Conservation (phyloP, 2,888 invertebrate genomes). For the Sphecodes monilicornis region DNA sequence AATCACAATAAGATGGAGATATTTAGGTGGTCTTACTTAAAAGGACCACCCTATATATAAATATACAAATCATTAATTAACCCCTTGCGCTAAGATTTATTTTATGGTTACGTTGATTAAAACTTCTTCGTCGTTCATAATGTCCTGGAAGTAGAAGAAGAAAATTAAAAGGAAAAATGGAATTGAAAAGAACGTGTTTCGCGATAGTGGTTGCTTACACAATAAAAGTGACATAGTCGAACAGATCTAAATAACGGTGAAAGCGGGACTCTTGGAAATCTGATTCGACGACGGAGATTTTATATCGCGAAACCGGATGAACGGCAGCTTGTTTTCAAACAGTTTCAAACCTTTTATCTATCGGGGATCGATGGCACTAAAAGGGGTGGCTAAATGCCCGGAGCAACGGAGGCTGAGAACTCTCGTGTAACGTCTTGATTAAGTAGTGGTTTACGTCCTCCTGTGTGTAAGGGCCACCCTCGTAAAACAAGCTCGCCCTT, state of each 20-base stretch:
- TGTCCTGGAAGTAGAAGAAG: too few species aligned
- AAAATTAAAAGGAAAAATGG: background rate
- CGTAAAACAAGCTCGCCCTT: constrained; percentile 62
- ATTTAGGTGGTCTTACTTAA: too few species aligned
- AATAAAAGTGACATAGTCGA: background rate
- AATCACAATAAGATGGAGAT: too few species aligned
- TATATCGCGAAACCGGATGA: constrained; percentile 13
- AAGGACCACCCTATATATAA: too few species aligned
- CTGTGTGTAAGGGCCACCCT: constrained; percentile 60
- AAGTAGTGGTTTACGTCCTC: constrained; percentile 79
- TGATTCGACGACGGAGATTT: constrained; percentile 10
- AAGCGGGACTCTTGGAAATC: background rate
- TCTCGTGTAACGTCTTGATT: constrained; percentile 79
- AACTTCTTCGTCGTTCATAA: background rate
- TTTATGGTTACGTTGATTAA: background rate
- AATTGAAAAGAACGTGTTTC: background rate
- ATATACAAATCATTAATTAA: too few species aligned
- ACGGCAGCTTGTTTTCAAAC: constrained; percentile 40
- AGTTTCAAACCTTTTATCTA: constrained; percentile 53
- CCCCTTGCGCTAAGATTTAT: too few species aligned
- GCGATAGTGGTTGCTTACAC: background rate
- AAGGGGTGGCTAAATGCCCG: constrained; percentile 54
- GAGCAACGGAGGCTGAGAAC: constrained; percentile 62
- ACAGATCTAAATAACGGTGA: background rate
- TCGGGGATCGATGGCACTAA: constrained; percentile 59